Evolutionary conservation across 1,140 invertebrate genomes (phyloP).

Genomic region (Pentalonia nigronervosa): DNA sequence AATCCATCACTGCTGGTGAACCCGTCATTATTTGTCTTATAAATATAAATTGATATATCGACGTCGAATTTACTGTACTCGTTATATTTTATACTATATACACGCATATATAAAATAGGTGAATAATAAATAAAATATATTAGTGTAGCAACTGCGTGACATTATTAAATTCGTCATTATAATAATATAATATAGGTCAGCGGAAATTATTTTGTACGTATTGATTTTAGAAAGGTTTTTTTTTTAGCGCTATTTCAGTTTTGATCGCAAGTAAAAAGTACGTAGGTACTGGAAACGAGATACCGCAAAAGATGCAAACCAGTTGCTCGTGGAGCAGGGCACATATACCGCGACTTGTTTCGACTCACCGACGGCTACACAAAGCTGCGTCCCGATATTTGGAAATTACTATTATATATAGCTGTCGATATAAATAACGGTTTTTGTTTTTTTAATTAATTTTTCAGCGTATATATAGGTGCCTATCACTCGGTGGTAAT

Average conservation of each 20-base stretch:
- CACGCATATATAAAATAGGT: background rate
- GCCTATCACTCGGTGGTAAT: background rate
- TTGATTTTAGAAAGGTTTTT: conserved; percentile 12
- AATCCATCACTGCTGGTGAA: too few relatives aligned
- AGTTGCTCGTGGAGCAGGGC: background rate
- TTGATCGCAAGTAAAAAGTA: background rate
- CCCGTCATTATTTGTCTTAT: too few relatives aligned
- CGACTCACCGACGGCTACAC: background rate
- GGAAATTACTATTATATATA: too few relatives aligned
- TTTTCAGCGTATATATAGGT: too few relatives aligned
- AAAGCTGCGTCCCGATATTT: too few relatives aligned
- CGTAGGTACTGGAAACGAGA: background rate
- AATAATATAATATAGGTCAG: background rate
- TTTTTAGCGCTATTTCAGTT: background rate
- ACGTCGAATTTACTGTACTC: background rate
- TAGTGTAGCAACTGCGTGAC: background rate
- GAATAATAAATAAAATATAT: background rate
- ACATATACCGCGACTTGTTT: background rate
- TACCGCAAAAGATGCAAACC: background rate
- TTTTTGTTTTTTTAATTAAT: too few relatives aligned
- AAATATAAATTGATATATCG: background rate
- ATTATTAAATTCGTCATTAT: background rate
- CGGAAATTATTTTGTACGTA: background rate
- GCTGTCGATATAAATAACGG: too few relatives aligned
- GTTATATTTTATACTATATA: background rate